Conservation (phyloP, 2,888 invertebrate genomes). For the Synanthedon tipuliformis region DNA sequence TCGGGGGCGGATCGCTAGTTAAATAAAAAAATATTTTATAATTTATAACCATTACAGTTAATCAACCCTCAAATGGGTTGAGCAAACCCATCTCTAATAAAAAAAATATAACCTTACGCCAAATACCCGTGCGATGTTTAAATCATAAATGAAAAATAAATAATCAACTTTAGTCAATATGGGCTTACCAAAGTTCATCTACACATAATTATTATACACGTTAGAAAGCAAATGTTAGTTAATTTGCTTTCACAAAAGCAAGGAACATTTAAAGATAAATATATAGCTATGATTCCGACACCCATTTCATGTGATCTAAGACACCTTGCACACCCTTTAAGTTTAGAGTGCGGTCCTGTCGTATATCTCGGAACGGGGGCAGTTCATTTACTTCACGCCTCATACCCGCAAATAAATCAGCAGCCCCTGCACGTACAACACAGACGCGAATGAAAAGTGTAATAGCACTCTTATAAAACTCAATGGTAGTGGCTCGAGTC, state of each 20-base stretch:
- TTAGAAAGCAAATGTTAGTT: slow-evolving; percentile 1
- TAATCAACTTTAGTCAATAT: too few species aligned
- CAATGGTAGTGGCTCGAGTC: background rate
- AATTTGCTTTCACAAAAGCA: slow-evolving; percentile 7
- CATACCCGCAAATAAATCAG: slow-evolving; percentile 67
- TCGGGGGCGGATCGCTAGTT: too few species aligned
- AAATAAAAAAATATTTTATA: too few species aligned
- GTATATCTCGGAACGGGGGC: slow-evolving; percentile 55
- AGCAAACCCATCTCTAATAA: too few species aligned
- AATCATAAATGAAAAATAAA: too few species aligned
- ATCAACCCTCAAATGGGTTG: too few species aligned
- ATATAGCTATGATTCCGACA: slow-evolving; percentile 9
- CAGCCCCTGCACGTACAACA: slow-evolving; percentile 20
- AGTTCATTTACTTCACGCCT: slow-evolving; percentile 66
- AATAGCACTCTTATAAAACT: background rate
- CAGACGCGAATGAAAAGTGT: slow-evolving; percentile 4
- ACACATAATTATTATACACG: too few species aligned
- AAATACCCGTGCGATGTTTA: too few species aligned
- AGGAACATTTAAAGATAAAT: slow-evolving; percentile 14
- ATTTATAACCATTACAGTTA: too few species aligned
- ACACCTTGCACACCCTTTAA: slow-evolving; percentile 21
- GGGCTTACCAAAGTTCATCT: too few species aligned
- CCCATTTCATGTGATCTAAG: slow-evolving; percentile 23
- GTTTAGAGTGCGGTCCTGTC: slow-evolving; percentile 39
- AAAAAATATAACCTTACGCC: too few species aligned